These are phyloP conservation scores for Pseudomyrmex flavicornis DNA, from an alignment of 1,140 invertebrate species.

Conservation along the genomic window DNA sequence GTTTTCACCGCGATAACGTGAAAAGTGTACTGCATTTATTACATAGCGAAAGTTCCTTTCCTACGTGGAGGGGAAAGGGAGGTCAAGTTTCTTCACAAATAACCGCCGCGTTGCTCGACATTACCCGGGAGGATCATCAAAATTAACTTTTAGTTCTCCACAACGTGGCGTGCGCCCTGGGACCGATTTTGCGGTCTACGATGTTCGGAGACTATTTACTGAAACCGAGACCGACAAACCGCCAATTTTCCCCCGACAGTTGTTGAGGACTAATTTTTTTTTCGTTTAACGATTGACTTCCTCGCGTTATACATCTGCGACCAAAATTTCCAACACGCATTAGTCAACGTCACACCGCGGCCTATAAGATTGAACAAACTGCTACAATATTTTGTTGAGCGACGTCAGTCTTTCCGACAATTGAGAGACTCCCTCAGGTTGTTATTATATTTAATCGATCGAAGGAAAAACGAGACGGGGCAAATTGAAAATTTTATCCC, in stretches of 20 bases:
- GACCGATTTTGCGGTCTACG: slow-evolving; percentile 7
- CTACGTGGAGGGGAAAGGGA: no score
- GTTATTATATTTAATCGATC: not conserved
- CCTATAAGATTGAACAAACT: slow-evolving; percentile 30
- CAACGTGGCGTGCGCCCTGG: not conserved
- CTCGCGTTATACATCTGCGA: not conserved
- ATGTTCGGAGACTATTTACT: not conserved
- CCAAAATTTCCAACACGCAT: slow-evolving; percentile 14
- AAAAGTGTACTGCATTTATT: not conserved
- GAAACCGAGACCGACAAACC: not conserved
- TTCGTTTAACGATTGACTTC: not conserved
- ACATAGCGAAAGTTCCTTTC: not conserved
- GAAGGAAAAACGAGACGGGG: not conserved
- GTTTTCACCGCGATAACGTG: not conserved
- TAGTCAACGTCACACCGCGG: slow-evolving; percentile 17
- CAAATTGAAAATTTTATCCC: no score
- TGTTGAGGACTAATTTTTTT: not conserved
- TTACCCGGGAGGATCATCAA: not conserved
- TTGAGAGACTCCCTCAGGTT: not conserved
- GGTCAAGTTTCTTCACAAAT: slow-evolving; percentile 20
- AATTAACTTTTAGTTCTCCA: slow-evolving; percentile 19
- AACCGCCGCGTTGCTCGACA: not conserved
- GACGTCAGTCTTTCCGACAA: not conserved
- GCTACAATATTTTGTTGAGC: not conserved
- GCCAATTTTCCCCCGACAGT: not conserved